These are phyloP conservation scores for Adelges cooleyi DNA, from an alignment of 1,140 invertebrate genomes.

Conservation along the genomic window DNA sequence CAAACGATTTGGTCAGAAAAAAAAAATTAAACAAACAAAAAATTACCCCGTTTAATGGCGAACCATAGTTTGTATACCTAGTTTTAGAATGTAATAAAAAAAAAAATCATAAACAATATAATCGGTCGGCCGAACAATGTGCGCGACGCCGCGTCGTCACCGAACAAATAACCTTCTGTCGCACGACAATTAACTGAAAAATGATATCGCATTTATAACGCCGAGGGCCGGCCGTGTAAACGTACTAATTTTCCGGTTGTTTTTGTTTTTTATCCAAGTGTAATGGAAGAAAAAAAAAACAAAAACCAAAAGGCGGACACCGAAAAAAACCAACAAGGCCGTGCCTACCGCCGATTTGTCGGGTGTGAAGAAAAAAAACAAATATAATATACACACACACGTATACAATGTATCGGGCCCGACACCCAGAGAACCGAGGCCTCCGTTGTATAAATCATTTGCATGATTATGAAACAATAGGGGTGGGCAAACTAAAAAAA, in stretches of 20 bases:
- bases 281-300: too few species aligned
- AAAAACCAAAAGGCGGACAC: too few species aligned
- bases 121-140: background rate
- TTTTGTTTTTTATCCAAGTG: background rate
- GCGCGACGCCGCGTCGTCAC: background rate
- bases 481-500: background rate
- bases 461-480: slow-evolving; percentile 5
- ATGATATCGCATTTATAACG: background rate
- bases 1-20: background rate
- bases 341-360: background rate
- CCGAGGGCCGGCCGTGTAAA: background rate
- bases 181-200: slow-evolving; percentile 19
- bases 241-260: slow-evolving; percentile 1
- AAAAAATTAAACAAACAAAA: slow-evolving; percentile 2
- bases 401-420: background rate
- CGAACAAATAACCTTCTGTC: background rate
- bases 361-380: background rate
- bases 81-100: background rate
- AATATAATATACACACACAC: background rate
- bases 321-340: background rate
- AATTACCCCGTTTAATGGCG: background rate
- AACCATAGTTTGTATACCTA: background rate
- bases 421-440: background rate
- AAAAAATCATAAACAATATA: background rate
- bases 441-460: slow-evolving; percentile 13